phyloP scores from a whole-genome alignment of 2,113 vertebrate species.

The Syrrhaptes paradoxus region DNA sequence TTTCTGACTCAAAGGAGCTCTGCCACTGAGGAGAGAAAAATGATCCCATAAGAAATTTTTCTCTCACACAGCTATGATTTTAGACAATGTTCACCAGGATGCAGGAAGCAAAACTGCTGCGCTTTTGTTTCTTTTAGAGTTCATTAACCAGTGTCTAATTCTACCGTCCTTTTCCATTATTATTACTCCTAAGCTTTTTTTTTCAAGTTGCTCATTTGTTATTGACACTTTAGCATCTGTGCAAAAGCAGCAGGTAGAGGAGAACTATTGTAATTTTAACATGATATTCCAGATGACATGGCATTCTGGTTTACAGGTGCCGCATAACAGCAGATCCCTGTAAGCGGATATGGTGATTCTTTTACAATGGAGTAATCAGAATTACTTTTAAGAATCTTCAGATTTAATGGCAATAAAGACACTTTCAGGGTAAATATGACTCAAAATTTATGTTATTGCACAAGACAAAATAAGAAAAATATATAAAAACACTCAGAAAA shows the following conservation, averaged over 20 bases:
- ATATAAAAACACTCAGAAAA: background rate
- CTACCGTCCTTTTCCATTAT: background rate
- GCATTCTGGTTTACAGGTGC: background rate
- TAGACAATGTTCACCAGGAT: background rate
- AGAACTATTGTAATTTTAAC: background rate
- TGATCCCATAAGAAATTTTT: background rate
- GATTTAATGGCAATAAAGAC: background rate
- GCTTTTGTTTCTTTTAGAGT: background rate
- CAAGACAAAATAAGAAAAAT: background rate
- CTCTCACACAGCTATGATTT: background rate
- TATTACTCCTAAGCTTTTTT: background rate
- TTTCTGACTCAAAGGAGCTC: background rate
- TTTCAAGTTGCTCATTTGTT: background rate
- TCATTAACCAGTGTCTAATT: background rate
- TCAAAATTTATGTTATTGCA: background rate
- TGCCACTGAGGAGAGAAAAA: background rate
- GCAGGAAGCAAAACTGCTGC: background rate
- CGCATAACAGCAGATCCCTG: background rate
- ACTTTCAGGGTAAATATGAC: background rate
- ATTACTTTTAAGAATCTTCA: background rate
- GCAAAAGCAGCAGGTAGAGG: background rate
- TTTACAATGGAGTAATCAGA: background rate
- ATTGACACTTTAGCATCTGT: background rate
- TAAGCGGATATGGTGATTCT: background rate
- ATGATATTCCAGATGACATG: background rate